Evolutionary conservation across 2,888 invertebrate species (phyloP), one percentile per base, ranked within the genome.

Genomic region (Chrysolina americana): DNA sequence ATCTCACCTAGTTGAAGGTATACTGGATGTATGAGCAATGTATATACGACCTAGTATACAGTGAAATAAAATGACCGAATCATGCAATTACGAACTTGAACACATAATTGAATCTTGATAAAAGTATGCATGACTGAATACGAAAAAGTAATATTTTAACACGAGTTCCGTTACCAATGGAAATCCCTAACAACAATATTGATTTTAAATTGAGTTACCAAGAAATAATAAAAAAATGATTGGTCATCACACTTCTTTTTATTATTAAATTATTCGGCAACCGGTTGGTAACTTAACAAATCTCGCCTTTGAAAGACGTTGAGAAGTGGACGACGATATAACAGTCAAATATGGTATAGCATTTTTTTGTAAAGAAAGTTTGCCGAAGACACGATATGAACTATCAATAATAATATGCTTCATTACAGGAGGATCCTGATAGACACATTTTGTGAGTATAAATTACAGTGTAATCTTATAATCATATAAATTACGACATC

Each of bases 191-290:
- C 19, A 53, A 53, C 53, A 53, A 53, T 53, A 21, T 21, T 11
- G 10, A 19, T 23, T 19, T 53, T 53, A 5, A 53, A 53, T 53
- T 13, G 53, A 53, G 19, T 53, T 53, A 19, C 21, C 21, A 21
- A 53, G 19, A 21, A 53, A 53, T 23, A 11, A 53, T 48, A 17
- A 53, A 53, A n/a, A 53, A 53, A 10, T 53, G 53, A 53, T 53
- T 53, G 53, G 21, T 11, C 53, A 53, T 53, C 11, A 21, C 10
- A 21, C 2, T 53, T 53, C 53, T 21, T 53, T 53, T 53, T 53
- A 44, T 53, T 11, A 53, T 53, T 21, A 15, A 53, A 19, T 53
- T 53, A 21, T 19, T 15, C 15, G 44, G 15, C 13, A 53, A 53
- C 53, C 53, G 53, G 53, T 53, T 53, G 5, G 13, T 13, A 53